Evolutionary conservation across 2,113 vertebrate species (phyloP).

Genomic region (Ailurus styani): DNA sequence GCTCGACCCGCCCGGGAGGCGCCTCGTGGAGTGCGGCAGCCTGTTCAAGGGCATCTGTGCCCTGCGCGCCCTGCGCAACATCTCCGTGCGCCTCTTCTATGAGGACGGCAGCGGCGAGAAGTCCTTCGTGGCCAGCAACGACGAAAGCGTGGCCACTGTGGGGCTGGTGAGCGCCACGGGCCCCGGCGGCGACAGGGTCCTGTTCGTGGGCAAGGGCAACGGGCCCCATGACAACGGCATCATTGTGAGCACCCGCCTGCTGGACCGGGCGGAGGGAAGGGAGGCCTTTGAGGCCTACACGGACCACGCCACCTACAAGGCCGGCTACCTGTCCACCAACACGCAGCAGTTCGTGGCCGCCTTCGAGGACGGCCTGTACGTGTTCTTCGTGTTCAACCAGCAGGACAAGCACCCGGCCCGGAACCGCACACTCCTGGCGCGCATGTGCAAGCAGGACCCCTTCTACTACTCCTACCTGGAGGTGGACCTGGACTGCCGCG

Average conservation of each 20-base stretch:
- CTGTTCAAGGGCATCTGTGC: constrained; percentile 95
- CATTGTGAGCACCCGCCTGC: constrained; percentile 94
- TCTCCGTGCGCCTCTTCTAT: constrained; percentile 85
- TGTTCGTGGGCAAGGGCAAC: constrained; percentile 94
- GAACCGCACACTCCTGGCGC: constrained; percentile 90
- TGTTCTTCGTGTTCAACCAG: constrained; percentile 95
- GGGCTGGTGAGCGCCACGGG: constrained; percentile 88
- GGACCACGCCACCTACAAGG: constrained; percentile 89
- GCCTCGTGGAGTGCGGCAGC: constrained; percentile 93
- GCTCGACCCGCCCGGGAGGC: constrained; percentile 78
- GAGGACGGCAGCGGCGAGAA: constrained; percentile 92
- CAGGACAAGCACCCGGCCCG: constrained; percentile 84
- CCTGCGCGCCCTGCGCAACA: constrained; percentile 85
- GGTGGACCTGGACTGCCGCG: constrained; percentile 90
- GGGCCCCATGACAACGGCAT: constrained; percentile 92
- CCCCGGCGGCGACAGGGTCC: constrained; percentile 69
- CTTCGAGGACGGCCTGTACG: constrained; percentile 87
- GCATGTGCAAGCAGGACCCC: constrained; percentile 90
- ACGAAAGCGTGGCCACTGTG: constrained; percentile 90
- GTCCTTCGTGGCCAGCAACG: constrained; percentile 94
- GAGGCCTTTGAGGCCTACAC: constrained; percentile 93
- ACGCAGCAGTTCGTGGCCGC: constrained; percentile 85
- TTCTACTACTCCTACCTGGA: constrained; percentile 96
- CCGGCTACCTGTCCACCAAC: constrained; percentile 82
- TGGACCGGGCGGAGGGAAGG: constrained; percentile 82